These are phyloP conservation scores for Lepidurus apus DNA, from an alignment of 1,140 invertebrate species.

Conservation along the genomic window DNA sequence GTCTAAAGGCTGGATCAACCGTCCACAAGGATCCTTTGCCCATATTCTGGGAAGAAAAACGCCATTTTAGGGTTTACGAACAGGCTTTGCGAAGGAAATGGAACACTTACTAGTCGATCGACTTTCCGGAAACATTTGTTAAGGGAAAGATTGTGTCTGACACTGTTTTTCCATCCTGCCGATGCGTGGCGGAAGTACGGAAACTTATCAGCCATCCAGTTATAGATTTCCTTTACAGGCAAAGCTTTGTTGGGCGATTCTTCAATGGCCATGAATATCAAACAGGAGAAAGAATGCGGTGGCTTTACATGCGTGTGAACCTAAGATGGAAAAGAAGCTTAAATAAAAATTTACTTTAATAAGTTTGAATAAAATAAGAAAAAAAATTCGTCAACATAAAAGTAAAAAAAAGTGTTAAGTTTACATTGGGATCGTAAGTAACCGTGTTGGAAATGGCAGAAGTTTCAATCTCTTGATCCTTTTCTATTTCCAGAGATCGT, in stretches of 20 bases:
- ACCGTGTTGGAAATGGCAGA: slow-evolving; percentile 35
- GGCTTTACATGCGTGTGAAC: slow-evolving; percentile 82
- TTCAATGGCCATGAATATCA: slow-evolving; percentile 97
- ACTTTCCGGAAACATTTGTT: slow-evolving; percentile 98
- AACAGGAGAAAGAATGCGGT: slow-evolving; percentile 88
- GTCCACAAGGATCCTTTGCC: slow-evolving; percentile 94
- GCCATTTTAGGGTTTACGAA: neutral
- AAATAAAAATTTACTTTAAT: slow-evolving; percentile 16
- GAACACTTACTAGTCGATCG: slow-evolving; percentile 63
- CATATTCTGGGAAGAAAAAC: slow-evolving; percentile 60
- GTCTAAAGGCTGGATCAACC: slow-evolving; percentile 80
- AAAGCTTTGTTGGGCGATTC: slow-evolving; percentile 79
- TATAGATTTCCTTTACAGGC: slow-evolving; percentile 94
- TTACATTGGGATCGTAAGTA: slow-evolving; percentile 32
- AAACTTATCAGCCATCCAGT: slow-evolving; percentile 95
- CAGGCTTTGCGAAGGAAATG: neutral
- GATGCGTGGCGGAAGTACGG: slow-evolving; percentile 96
- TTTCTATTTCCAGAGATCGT: slow-evolving; percentile 26
- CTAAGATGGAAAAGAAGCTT: slow-evolving; percentile 42
- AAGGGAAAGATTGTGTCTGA: slow-evolving; percentile 88
- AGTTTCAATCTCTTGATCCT: neutral
- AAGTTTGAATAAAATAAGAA: no score
- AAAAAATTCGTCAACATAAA: slow-evolving; percentile 43
- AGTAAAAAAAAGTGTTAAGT: slow-evolving; percentile 42
- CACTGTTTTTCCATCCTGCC: slow-evolving; percentile 96